Percentiles rank a stretch among this genome's conserved stretches.
Conservation (phyloP, 2,888 invertebrate species). For the Andricus curvator region DNA sequence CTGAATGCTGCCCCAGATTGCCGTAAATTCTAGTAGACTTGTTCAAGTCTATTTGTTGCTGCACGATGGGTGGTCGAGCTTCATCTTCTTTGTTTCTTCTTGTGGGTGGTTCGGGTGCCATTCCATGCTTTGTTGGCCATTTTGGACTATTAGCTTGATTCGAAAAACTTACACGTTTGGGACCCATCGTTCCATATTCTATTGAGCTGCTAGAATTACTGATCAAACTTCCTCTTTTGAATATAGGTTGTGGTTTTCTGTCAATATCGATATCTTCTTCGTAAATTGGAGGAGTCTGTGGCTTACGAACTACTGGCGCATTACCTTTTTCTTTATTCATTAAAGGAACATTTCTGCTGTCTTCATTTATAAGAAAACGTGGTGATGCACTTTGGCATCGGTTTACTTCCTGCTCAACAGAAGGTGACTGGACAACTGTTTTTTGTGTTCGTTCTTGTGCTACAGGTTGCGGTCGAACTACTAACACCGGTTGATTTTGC, state of each 20-base stretch:
- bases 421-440: constrained; percentile 44
- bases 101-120: constrained; percentile 73
- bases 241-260: constrained; percentile 77
- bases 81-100: constrained; percentile 67
- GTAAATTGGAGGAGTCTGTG: constrained; percentile 58
- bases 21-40: constrained; percentile 57
- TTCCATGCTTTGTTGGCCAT: constrained; percentile 80
- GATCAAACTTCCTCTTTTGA: constrained; percentile 80
- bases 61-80: background rate
- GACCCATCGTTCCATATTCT: constrained; percentile 74
- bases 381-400: constrained; percentile 64
- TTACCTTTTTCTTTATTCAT: constrained; percentile 58
- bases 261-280: constrained; percentile 60
- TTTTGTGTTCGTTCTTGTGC: constrained; percentile 59
- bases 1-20: constrained; percentile 44
- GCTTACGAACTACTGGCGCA: constrained; percentile 10
- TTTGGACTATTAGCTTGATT: constrained; percentile 64
- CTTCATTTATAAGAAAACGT: constrained; percentile 72
- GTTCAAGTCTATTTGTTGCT: constrained; percentile 49
- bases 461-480: constrained; percentile 72
- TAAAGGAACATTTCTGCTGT: constrained; percentile 77
- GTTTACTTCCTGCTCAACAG: constrained; percentile 43
- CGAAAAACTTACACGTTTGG: constrained; percentile 80
- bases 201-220: constrained; percentile 68
- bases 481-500: constrained; percentile 71